Evolutionary conservation across 1,140 invertebrate species (phyloP).

Genomic region (Ceratosolen fusciceps): DNA sequence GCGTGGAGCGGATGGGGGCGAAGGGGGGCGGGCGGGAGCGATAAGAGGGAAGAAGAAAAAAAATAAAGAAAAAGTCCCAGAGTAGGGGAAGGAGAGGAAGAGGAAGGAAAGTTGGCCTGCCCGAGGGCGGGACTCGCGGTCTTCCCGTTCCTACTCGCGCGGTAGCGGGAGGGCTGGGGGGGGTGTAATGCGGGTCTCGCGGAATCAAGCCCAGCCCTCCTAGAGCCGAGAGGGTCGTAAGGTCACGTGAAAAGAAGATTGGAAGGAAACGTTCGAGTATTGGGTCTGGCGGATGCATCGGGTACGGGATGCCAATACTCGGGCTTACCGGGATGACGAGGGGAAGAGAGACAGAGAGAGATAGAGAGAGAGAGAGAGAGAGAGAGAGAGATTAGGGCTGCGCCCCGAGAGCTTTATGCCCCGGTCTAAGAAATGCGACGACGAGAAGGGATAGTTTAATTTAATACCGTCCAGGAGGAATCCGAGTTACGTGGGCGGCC

Average conservation of each 20-base stretch:
- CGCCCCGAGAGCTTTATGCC: too few species aligned
- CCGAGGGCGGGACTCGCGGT: neutral
- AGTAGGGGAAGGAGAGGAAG: slow-evolving; percentile 29
- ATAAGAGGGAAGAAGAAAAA: too few species aligned
- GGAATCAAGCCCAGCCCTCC: neutral
- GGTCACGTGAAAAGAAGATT: slow-evolving; percentile 9
- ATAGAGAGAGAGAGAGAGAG: too few species aligned
- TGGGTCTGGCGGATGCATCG: slow-evolving; percentile 14
- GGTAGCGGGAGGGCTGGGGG: neutral
- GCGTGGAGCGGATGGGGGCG: too few species aligned
- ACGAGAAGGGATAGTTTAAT: too few species aligned
- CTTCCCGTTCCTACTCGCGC: neutral
- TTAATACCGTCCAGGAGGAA: slow-evolving; percentile 53
- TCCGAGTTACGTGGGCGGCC: neutral
- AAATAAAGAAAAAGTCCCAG: slow-evolving; percentile 13
- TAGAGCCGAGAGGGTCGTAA: neutral
- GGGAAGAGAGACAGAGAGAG: too few species aligned
- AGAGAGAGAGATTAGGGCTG: too few species aligned
- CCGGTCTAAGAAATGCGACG: too few species aligned
- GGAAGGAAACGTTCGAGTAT: slow-evolving; percentile 41
- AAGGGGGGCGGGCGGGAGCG: too few species aligned
- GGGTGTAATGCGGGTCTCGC: neutral
- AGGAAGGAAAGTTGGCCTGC: neutral
- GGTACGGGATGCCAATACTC: too few species aligned
- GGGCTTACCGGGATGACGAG: too few species aligned